Base-by-base conservation (phyloP, 2,797 vertebrate genomes). In the Amblyopsis hoosieri region DNA sequence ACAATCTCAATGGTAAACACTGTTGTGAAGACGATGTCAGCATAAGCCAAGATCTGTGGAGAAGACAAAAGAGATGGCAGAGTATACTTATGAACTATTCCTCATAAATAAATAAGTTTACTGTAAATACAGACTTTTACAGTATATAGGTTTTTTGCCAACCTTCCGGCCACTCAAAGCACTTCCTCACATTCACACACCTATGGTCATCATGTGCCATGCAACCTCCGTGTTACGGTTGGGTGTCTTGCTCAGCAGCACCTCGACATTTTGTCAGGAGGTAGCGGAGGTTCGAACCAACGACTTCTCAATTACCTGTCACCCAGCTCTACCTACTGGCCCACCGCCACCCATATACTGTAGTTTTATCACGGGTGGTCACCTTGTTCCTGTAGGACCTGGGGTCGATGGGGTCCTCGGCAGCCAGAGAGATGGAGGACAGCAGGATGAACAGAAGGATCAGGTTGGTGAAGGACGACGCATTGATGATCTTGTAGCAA, bases 401-500 rank as follows among this genome's bases (percentile, higher is more conserved):
- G 0, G 96, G 94, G 54, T 95, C 94, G 7, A 99, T 98, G 71
- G 98, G 97, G 79, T 99, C 98, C 83, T 99, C 98, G 0, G 97
- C 97, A 1, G 97, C 98, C 86, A 99, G 88, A 0, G 98, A 96
- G 57, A 98, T 97, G 42, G 97, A 98, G 80, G 96, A 98, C 66
- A 99, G 95, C 76, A 99, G 91, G 85, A 99, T 99, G 93, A 99
- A 99, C 69, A 98, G 92, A 53, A 99, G 94, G 91, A 99, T 99
- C 76, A 98, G 93, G 89, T 99, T 99, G 86, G 98, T 99, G 89
- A 99, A 99, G 82, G 95, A 95, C 1, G 97, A 96, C 78, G 96
- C 95, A 0, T 98, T 99, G 85, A 99, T 94, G 23, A 94, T 95
- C 74, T 95, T 94, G 87, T 98, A 97, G 80, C 97, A 99, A 23